Base-by-base conservation (phyloP, 2,797 vertebrate species). In the Helarctos malayanus region DNA sequence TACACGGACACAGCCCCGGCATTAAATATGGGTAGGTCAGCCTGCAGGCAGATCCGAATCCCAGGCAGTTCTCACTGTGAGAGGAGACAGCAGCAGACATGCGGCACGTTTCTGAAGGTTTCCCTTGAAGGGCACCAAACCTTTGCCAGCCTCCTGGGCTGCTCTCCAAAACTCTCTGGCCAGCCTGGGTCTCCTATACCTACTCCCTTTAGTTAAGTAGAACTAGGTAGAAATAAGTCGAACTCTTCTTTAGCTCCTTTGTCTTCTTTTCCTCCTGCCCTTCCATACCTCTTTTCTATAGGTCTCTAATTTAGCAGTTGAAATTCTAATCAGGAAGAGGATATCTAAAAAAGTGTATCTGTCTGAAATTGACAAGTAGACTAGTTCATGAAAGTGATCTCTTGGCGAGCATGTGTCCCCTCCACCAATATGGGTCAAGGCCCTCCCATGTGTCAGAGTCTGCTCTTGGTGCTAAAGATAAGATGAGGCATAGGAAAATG, bases 321-420 rank as follows among this genome's bases (percentile, higher is more conserved):
- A 89, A 92, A 41, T 87, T 63, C 52, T 69, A 45, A 82, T 49
- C 76, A 16, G 35, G 75, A 87, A 88, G 41, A 96, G 11, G 23
- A 73, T 38, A 68, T 38, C 16, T 19, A 83, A 91, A 68, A 80
- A 94, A 94, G 18, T 73, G 63, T 63, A 32, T 54, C 35, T 63
- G 38, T 91, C 54, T 79, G 78, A 79, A 71, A 79, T 52, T 52
- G 35, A 73, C 32, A 86, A 23, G 41, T 35, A 92, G 54, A 45
- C 61, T 38, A 63, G 23, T 13, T 21, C 11, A 15, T 3, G 3
- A 25, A 78, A 63, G 23, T 38, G 23, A 71, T 79, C 52, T 63
- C 2, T n/a, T 68, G 47, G 49, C 35, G 59, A 93, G 38, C 7
- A 14, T 21, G 19, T 1, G 0, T 69, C 5, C 15, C 23, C 71